phyloP scores from a whole-genome alignment of 2,797 vertebrate species.

The Neosilurus hyrtlii region DNA sequence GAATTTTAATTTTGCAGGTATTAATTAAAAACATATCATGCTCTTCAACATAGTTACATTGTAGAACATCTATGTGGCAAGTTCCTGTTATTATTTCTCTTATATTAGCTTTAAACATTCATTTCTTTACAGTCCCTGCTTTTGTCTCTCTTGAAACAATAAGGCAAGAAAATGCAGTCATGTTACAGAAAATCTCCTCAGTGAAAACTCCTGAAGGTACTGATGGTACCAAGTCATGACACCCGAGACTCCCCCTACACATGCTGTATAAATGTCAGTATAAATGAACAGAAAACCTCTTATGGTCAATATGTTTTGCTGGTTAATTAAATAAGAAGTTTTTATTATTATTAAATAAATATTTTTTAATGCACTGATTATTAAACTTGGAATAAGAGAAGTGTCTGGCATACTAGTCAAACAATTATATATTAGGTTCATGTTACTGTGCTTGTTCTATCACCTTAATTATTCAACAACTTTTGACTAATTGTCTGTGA shows the following conservation, averaged over 20 bases:
- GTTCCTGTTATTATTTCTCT: not conserved
- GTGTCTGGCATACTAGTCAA: not conserved
- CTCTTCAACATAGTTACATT: not conserved
- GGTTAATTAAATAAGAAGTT: not conserved
- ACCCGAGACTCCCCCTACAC: not conserved
- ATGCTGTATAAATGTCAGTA: not conserved
- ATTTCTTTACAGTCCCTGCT: not conserved
- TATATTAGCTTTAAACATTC: not conserved
- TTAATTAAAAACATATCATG: not conserved
- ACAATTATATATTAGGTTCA: not conserved
- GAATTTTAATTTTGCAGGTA: not conserved
- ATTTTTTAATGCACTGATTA: not conserved
- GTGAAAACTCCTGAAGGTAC: not conserved
- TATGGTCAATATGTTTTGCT: not conserved
- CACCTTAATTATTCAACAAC: not conserved
- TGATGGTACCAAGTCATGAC: not conserved
- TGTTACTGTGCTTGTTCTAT: no score
- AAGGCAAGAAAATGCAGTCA: not conserved
- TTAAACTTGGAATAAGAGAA: not conserved
- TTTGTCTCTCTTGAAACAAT: not conserved
- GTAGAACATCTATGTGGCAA: not conserved
- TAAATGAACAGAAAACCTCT: not conserved
- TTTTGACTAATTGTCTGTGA: not conserved
- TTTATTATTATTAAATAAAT: not conserved
- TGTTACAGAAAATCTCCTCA: not conserved